A percentile compares a stretch with the other conserved stretches of the same genome.
These are phyloP conservation scores for Actinemys pallida DNA, from an alignment of 2,113 vertebrate genomes.

Conservation along the genomic window DNA sequence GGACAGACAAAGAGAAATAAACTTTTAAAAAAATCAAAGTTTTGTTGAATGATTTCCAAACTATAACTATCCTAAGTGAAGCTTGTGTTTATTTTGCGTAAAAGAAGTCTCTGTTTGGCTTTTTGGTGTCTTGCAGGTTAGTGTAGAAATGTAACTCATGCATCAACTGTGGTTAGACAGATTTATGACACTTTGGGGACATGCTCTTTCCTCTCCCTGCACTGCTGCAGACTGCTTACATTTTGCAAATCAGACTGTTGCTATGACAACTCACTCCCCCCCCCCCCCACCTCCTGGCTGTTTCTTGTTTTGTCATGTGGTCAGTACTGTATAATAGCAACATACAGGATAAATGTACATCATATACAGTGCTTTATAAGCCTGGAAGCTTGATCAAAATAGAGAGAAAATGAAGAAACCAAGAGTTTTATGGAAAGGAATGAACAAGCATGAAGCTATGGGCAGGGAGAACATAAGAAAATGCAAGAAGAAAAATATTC, in stretches of 20 bases:
- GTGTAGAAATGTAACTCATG: constrained; percentile 94
- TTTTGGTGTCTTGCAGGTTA: constrained; percentile 88
- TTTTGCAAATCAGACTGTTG: constrained; percentile 99
- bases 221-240: constrained; percentile 95
- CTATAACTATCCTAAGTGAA: constrained; percentile 81
- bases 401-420: constrained; percentile 74
- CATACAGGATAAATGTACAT: constrained; percentile 75
- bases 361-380: constrained; percentile 72
- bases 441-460: constrained; percentile 87
- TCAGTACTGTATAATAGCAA: constrained; percentile 86
- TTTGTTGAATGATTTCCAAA: constrained; percentile 76
- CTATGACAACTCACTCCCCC: constrained; percentile 88
- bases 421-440: constrained; percentile 82
- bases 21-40: constrained; percentile 80
- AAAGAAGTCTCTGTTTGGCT: constrained; percentile 85
- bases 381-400: constrained; percentile 78
- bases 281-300: constrained; percentile 80
- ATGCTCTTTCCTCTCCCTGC: constrained; percentile 94
- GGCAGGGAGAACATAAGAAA: constrained; percentile 83
- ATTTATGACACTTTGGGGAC: constrained; percentile 99
- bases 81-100: constrained; percentile 83
- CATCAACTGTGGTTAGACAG: constrained; percentile 95
- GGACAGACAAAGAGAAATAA: constrained; percentile 88
- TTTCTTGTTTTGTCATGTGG: constrained; percentile 90
- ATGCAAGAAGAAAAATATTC: constrained; percentile 81